Evolutionary conservation across 2,113 vertebrate genomes (phyloP), one percentile per base, ranked within the genome.

Genomic region (Hydropotes inermis): DNA sequence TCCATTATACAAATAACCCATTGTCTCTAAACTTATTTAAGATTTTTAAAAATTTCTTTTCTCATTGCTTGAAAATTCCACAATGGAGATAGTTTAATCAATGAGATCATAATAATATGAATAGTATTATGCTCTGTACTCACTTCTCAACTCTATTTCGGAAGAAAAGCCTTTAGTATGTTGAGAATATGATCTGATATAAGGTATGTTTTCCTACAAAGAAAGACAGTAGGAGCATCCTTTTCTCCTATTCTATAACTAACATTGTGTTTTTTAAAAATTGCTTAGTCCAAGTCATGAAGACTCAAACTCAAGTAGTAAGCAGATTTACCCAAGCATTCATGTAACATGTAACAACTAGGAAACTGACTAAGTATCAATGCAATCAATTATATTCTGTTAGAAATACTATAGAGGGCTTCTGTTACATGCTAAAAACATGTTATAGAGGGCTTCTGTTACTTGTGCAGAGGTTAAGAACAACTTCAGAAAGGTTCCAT

Each of bases 51-150:
- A 30, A 33, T 86, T 58, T 98, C 98, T 98, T 98, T 98, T 98
- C 96, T 98, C 97, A 30, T 55, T 98, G 96, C 95, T 98, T 98
- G 96, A 97, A 98, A 99, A 98, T 92, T 97, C 97, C 97, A 98
- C 98, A 98, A 97, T 98, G 95, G 97, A 98, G 97, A 98, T 98
- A 98, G 95, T 97, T 98, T 99, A 98, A 98, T 96, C 98, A 98
- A 97, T 95, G 97, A 98, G 98, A 98, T 96, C 98, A 97, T 98
- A 98, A 98, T 98, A 98, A 98, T 98, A 96, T 97, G 97, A 98
- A 97, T 98, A 97, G 91, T 97, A 58, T 98, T 96, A 95, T 98
- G 95, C 96, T 98, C 92, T 98, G 91, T 85, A 98, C 96, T 97
- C 96, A 98, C 23, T 96, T 98, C 97, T 98, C 84, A 1, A 91